Conservation (phyloP, 2,113 vertebrate genomes). For the Fulmarus glacialis region DNA sequence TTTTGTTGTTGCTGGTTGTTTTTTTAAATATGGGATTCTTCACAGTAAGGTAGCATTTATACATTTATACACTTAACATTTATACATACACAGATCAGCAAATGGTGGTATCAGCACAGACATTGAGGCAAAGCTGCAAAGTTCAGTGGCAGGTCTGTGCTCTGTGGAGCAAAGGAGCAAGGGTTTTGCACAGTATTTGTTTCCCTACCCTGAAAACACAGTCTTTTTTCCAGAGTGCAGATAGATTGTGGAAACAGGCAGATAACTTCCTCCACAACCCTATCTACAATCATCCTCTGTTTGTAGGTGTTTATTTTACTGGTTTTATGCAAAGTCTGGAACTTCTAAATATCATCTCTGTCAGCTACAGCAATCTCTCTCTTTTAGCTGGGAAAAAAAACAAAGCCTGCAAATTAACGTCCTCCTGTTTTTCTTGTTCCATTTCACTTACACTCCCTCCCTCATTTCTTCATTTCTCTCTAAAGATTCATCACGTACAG, state of each 20-base stretch:
- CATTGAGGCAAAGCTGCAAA: neutral
- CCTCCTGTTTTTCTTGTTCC: constrained; percentile 29
- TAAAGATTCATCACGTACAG: neutral
- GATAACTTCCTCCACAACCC: neutral
- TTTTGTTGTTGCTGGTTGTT: neutral
- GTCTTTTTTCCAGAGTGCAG: neutral
- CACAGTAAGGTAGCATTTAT: neutral
- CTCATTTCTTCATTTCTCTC: constrained; percentile 2
- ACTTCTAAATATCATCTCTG: neutral
- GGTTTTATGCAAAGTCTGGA: neutral
- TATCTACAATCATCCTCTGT: neutral
- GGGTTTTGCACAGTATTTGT: neutral
- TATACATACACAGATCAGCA: neutral
- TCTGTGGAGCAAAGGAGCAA: neutral
- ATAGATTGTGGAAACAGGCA: neutral
- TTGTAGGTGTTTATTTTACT: constrained; percentile 17
- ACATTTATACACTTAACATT: neutral
- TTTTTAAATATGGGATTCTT: neutral
- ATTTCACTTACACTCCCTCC: neutral
- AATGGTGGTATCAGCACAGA: neutral
- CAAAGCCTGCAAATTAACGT: neutral
- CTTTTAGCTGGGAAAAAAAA: neutral
- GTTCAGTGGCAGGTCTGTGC: neutral
- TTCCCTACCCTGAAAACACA: neutral
- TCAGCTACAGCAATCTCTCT: neutral